Evolutionary conservation across 2,797 vertebrate genomes (phyloP).

Genomic region (Myotis findleyi): DNA sequence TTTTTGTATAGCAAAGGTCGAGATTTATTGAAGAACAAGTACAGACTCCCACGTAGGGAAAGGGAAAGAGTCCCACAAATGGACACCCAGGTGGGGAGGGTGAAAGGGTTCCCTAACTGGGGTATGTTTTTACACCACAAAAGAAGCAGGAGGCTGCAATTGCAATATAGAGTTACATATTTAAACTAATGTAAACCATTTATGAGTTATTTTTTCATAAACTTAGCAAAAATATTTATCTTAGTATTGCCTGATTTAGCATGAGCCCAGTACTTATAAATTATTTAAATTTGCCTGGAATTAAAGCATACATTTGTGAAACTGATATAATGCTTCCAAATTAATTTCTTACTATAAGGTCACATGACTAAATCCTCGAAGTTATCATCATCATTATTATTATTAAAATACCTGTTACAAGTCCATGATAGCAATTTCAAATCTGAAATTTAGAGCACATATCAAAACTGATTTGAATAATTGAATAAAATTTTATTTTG

Average conservation of each 20-base stretch:
- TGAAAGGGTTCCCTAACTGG: background rate
- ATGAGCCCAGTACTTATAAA: background rate
- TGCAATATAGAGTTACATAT: background rate
- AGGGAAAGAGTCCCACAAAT: too few species aligned
- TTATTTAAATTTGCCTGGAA: background rate
- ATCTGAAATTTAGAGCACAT: background rate
- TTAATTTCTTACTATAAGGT: background rate
- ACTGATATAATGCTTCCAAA: background rate
- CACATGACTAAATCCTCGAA: background rate
- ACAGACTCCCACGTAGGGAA: too few species aligned
- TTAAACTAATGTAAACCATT: constrained; percentile 48
- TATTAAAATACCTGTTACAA: background rate
- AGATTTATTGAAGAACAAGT: too few species aligned
- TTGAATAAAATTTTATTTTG: background rate
- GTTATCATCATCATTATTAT: background rate
- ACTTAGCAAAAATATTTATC: constrained; percentile 13
- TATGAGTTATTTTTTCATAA: constrained; percentile 10
- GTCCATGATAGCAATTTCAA: background rate
- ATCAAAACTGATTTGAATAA: background rate
- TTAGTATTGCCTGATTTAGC: background rate
- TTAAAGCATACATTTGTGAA: background rate
- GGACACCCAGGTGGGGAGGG: too few species aligned
- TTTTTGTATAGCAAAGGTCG: too few species aligned
- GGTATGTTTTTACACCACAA: background rate
- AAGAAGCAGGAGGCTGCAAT: background rate